Percentiles rank a stretch among this genome's conserved stretches.
Evolutionary conservation across 92 coral and sea anemone genomes (phyloP).

Genomic region (Metridium senile): DNA sequence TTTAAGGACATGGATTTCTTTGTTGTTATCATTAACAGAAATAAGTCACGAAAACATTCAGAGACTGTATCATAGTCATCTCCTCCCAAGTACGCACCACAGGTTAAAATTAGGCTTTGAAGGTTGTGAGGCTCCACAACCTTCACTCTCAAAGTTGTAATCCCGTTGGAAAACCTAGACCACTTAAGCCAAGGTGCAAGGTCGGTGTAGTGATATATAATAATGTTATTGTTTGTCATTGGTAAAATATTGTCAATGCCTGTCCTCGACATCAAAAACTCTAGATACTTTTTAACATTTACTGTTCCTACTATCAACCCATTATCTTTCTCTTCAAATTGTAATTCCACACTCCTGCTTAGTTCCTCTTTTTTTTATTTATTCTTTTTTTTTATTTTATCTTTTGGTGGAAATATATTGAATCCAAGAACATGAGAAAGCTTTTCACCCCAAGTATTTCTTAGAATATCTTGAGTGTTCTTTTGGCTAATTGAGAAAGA

Average conservation of each 20-base stretch:
- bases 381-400: slow-evolving; percentile 8
- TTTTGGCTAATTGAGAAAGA: slow-evolving; percentile 20
- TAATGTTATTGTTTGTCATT: background rate
- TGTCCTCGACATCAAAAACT: background rate
- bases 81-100: slow-evolving; percentile 37
- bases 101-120: slow-evolving; percentile 21
- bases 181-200: slow-evolving; percentile 52
- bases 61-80: slow-evolving; percentile 36
- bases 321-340: slow-evolving; percentile 20
- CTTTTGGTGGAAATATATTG: slow-evolving; percentile 46
- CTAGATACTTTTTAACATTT: background rate
- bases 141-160: slow-evolving; percentile 30
- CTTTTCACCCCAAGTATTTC: slow-evolving; percentile 24
- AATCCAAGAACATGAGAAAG: slow-evolving; percentile 12
- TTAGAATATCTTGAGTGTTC: slow-evolving; percentile 20
- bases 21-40: background rate
- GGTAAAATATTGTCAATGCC: background rate
- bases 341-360: slow-evolving; percentile 14
- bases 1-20: background rate
- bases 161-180: slow-evolving; percentile 44
- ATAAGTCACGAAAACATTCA: slow-evolving; percentile 20
- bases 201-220: slow-evolving; percentile 34
- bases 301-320: background rate
- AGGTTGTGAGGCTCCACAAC: slow-evolving; percentile 38
- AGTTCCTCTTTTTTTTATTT: slow-evolving; percentile 25